Conservation (phyloP, 2,888 invertebrate species). For the Chalcis sispes region DNA sequence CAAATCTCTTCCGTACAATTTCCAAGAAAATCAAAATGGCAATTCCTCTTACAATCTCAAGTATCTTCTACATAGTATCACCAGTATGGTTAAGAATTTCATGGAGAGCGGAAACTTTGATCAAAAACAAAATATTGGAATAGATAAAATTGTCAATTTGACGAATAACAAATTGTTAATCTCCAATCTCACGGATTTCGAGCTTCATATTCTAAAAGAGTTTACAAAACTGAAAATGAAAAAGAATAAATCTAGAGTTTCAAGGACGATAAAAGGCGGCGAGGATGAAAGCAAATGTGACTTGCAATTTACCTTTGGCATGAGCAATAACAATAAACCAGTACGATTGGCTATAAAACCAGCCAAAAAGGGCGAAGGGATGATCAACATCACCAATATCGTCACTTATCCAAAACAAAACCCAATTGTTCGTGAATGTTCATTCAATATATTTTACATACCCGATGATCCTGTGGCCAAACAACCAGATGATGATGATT, state of each 20-base stretch:
- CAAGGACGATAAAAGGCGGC: background rate
- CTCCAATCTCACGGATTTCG: conserved; percentile 36
- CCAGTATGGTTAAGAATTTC: conserved; percentile 7
- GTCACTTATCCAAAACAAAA: background rate
- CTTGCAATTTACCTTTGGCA: background rate
- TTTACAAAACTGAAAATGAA: conserved; percentile 24
- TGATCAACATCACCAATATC: background rate
- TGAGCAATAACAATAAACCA: too few species aligned
- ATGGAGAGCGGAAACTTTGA: background rate
- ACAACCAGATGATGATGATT: background rate
- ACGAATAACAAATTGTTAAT: background rate
- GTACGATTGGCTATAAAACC: background rate
- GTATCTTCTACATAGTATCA: conserved; percentile 26
- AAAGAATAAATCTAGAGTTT: background rate
- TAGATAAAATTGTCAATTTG: background rate
- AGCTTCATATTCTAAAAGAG: conserved; percentile 41
- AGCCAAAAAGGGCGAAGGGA: background rate
- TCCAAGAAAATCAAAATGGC: background rate
- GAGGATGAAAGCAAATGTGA: conserved; percentile 9
- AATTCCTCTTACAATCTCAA: conserved; percentile 20
- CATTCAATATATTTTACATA: conserved; percentile 27
- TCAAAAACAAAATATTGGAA: background rate
- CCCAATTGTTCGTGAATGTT: conserved; percentile 7
- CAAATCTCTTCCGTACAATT: conserved; percentile 1
- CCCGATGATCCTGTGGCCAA: background rate